These are phyloP conservation scores for Patella caerulea DNA, from an alignment of 2,888 invertebrate species.

Conservation along the genomic window DNA sequence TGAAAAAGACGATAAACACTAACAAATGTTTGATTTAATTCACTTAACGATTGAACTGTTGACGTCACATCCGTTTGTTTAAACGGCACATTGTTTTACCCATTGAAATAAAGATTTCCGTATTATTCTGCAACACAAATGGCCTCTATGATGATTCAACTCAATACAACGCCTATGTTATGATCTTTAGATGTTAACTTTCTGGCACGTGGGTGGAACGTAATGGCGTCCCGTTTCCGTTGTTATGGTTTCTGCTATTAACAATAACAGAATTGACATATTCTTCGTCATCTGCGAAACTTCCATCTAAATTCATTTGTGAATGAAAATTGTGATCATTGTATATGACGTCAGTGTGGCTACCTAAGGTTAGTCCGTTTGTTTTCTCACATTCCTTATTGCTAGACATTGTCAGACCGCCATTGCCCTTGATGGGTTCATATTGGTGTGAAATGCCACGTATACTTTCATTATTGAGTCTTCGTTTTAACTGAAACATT, in stretches of 20 bases:
- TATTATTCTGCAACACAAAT: too few relatives aligned
- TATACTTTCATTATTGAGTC: conserved; percentile 7
- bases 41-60: too few relatives aligned
- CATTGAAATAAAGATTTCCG: too few relatives aligned
- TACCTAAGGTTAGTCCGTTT: background rate
- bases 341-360: background rate
- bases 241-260: conserved; percentile 26
- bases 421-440: background rate
- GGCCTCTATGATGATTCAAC: too few relatives aligned
- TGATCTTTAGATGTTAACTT: background rate
- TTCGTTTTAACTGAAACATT: conserved; percentile 28
- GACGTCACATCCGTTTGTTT: too few relatives aligned
- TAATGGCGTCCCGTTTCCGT: background rate
- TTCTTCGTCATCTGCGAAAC: conserved; percentile 34
- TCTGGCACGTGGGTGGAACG: background rate
- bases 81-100: too few relatives aligned
- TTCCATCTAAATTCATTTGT: conserved; percentile 17
- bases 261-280: conserved; percentile 30
- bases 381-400: background rate
- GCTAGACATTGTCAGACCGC: background rate
- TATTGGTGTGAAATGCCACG: background rate
- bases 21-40: too few relatives aligned
- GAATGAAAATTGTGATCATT: conserved; percentile 13
- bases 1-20: too few relatives aligned
- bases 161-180: too few relatives aligned